These are phyloP conservation scores for Podarcis siculus DNA, from an alignment of 2,797 vertebrate genomes.

Conservation along the genomic window DNA sequence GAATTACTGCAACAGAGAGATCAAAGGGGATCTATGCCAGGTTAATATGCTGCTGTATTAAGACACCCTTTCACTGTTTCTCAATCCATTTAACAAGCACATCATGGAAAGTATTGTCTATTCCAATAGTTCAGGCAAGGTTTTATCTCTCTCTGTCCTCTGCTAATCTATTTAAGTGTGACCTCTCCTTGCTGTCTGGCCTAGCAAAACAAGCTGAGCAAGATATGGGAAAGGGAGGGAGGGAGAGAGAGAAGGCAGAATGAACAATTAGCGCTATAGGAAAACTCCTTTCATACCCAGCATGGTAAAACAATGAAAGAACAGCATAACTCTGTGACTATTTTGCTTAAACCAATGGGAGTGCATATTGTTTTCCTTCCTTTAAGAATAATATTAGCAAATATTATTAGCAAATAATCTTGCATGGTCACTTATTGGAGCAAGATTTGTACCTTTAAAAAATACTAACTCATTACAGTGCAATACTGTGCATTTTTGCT, in stretches of 20 bases:
- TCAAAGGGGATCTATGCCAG: neutral
- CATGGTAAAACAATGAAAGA: slow-evolving; percentile 6
- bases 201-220: neutral
- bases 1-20: slow-evolving; percentile 13
- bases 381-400: neutral
- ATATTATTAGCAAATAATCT: neutral
- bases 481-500: no score
- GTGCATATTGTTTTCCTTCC: neutral
- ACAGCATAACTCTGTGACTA: neutral
- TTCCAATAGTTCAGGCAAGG: neutral
- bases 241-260: neutral
- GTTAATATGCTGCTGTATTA: neutral
- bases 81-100: neutral
- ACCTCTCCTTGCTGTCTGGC: slow-evolving; percentile 21
- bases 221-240: neutral
- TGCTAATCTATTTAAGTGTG: slow-evolving; percentile 29
- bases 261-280: neutral
- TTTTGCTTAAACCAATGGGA: neutral
- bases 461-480: neutral
- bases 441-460: neutral
- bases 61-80: neutral
- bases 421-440: neutral
- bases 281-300: slow-evolving; percentile 4
- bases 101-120: slow-evolving; percentile 16
- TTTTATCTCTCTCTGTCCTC: slow-evolving; percentile 21